phyloP scores from a whole-genome alignment of 1,140 invertebrate species.

The Armadillidium nasatum region DNA sequence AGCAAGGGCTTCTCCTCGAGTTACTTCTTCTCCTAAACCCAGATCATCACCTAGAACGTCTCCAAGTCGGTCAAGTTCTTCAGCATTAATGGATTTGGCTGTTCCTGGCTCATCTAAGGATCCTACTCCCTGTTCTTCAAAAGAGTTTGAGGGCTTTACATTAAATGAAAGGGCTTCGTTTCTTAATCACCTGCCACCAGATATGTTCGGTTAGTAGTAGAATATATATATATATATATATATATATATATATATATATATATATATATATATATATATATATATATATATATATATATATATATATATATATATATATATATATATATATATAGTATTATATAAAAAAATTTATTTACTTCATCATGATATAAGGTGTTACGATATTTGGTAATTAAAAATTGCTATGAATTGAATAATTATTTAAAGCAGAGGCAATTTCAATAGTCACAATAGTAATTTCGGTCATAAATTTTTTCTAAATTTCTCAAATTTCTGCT shows the following conservation, averaged over 20 bases:
- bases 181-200: constrained; percentile 55
- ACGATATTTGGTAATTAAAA: too few relatives aligned
- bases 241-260: constrained; percentile 28
- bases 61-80: constrained; percentile 3
- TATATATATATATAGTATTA: constrained; percentile 27
- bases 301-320: constrained; percentile 23
- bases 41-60: neutral
- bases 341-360: too few relatives aligned
- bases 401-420: too few relatives aligned
- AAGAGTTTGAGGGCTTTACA: constrained; percentile 46
- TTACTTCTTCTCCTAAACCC: neutral
- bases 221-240: constrained; percentile 22
- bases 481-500: too few relatives aligned
- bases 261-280: neutral
- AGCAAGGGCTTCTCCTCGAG: constrained; percentile 28
- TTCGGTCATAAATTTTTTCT: too few relatives aligned
- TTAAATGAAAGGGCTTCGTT: constrained; percentile 55
- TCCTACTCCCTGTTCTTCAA: constrained; percentile 34
- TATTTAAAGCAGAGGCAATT: too few relatives aligned
- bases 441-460: too few relatives aligned
- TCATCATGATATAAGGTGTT: too few relatives aligned
- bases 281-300: neutral
- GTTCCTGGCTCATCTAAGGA: constrained; percentile 42
- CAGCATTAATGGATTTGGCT: constrained; percentile 26
- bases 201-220: constrained; percentile 22